phyloP scores from a whole-genome alignment of 2,797 vertebrate genomes.

The Chaetophractus vellerosus region DNA sequence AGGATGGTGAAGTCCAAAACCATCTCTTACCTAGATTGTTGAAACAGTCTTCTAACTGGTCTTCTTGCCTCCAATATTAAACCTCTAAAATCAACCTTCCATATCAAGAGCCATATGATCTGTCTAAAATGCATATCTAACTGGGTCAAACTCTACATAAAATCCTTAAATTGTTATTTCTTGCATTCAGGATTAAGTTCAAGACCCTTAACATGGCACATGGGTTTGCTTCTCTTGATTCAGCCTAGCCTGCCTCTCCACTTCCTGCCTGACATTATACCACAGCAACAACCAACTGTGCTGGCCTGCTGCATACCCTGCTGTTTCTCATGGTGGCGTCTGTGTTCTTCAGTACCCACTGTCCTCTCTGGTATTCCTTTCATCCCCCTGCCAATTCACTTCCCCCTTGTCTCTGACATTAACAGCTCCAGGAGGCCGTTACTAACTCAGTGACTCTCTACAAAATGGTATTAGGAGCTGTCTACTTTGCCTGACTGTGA shows the following conservation, averaged over 20 bases:
- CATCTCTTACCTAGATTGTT: slow-evolving; percentile 14
- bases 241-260: not conserved
- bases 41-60: not conserved
- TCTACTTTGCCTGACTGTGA: not conserved
- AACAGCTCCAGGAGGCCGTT: not conserved
- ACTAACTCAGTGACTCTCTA: not conserved
- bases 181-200: slow-evolving; percentile 6
- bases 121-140: not conserved
- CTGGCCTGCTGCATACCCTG: not conserved
- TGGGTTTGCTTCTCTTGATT: not conserved
- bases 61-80: not conserved
- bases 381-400: not conserved
- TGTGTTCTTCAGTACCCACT: not conserved
- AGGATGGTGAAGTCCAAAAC: not conserved
- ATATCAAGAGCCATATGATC: not conserved
- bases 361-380: not conserved
- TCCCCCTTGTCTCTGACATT: not conserved
- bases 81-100: slow-evolving; percentile 1
- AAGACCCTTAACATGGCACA: not conserved
- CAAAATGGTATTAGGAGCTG: not conserved
- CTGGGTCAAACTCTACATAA: not conserved
- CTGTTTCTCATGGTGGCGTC: not conserved
- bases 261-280: not conserved
- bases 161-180: not conserved
- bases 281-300: not conserved